Evolutionary conservation across 1,140 invertebrate species (phyloP), one percentile per base, ranked within the genome.

Genomic region (Cotesia vestalis): DNA sequence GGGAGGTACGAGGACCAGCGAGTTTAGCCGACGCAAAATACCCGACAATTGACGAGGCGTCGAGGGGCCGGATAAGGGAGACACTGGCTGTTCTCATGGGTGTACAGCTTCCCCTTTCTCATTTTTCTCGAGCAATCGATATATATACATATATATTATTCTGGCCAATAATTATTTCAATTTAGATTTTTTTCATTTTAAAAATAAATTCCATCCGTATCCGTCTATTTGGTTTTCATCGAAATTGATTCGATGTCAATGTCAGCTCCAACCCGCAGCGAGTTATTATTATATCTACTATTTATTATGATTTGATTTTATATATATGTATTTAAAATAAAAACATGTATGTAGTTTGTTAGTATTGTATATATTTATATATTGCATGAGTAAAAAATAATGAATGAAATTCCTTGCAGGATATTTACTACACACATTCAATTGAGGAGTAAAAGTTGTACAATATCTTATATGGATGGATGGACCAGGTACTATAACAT

Each of bases 101-200:
- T 80, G 83, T 79, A 75, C 83, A 75, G 81, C 83, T 83, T 85
- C 83, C 83, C 83, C 82, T 79, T 79, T 83, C 81, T 80, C 78
- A 79, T 81, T 79, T 81, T 83, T 80, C 78, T 80, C 77, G 69
- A 68, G 52, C 72, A 74, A 78, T 77, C 76, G 74, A 76, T 76
- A 72, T 64, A 71, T 63, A 62, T 35, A 76, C 75, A 72, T 64
- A 71, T 63, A 62, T 46, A 63, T 51, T 71, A 1, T 27, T 12
- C 46, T 4, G 20, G 20, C 46, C 0, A 27, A 59, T 20, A 59
- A 9, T 59, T 55, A n/a, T 11, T 14, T 8, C 12, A 27, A 59
- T 20, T 20, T 27, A 59, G 2, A 55, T n/a, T 34, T 20, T 20
- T 59, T 59, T 27, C 27, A 27, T 27, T 27, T 27, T 27, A 27